Evolutionary conservation across 2,113 vertebrate genomes (phyloP).

Genomic region (Psettodes erumei): DNA sequence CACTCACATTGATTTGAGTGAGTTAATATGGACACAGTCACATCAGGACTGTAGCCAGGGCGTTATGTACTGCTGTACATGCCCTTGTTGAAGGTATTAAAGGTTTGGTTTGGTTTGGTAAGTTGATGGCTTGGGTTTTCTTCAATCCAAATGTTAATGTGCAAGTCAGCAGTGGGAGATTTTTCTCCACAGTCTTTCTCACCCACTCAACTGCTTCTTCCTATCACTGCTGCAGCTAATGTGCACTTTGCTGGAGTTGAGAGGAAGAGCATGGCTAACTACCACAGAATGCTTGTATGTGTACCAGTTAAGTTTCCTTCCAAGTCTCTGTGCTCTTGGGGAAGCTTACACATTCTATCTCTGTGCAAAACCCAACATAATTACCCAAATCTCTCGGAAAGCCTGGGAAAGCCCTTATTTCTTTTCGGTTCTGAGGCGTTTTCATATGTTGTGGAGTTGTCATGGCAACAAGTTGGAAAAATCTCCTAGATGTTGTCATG

Average conservation of each 20-base stretch:
- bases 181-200: background rate
- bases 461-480: conserved; percentile 41
- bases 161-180: conserved; percentile 9
- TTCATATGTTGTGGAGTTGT: conserved; percentile 38
- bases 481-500: conserved; percentile 24
- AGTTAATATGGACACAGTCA: background rate
- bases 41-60: background rate
- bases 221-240: background rate
- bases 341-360: background rate
- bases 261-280: background rate
- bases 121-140: conserved; percentile 8
- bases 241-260: background rate
- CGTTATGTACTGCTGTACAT: background rate
- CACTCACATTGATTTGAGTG: background rate
- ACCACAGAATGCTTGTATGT: background rate
- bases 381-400: background rate
- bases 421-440: conserved; percentile 32
- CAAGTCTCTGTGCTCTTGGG: conserved; percentile 9
- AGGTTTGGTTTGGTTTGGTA: background rate
- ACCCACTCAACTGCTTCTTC: background rate
- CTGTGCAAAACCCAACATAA: background rate
- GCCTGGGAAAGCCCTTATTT: conserved; percentile 36
- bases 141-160: background rate
- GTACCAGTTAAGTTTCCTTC: background rate
- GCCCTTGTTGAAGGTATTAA: conserved; percentile 2